Base-by-base conservation (phyloP, 2,888 invertebrate species). In the Temnothorax unifasciatus region DNA sequence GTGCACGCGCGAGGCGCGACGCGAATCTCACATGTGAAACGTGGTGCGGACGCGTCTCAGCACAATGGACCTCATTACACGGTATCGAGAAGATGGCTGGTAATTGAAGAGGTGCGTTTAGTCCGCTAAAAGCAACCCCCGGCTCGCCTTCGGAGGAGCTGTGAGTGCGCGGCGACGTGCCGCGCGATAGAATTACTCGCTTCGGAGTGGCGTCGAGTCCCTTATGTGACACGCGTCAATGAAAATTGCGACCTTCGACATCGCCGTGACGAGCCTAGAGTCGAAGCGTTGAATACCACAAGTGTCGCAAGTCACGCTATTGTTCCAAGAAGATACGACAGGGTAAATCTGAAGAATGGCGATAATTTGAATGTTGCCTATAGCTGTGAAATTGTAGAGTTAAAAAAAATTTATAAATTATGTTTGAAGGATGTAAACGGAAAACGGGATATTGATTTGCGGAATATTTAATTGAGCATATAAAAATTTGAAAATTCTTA, bases 111-210 rank as follows among this genome's bases (percentile, higher is more conserved):
- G 79, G 59, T 25, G 47, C 54, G 69, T 81, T 84, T 84, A 75
- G 84, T 84, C 74, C 57, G 71, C 89, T 86, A 86, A 88, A 88
- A 88, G 88, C 88, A 81, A 81, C 83, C 83, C 68, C 79, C 66
- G 76, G 69, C 29, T 79, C 44, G 61, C 50, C 61, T 47, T 79
- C 84, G 50, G 57, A 44, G 57, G 79, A 87, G 54, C 81, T 81
- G 82, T 81, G 83, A 86, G 86, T 52, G 87, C 79, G 79, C 87
- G 63, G 73, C 87, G 85, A 79, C 75, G 59, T 75, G 57, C 68
- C 82, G 52, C 83, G 21, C 77, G 75, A 85, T 71, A 75, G 64
- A 84, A 87, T 88, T 84, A 66, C 41, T 18, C 54, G n/a, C 54
- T 15, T 41, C 38, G 41, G 25, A 59, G 44, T 9, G 34, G n/a